These are phyloP conservation scores for Drosophila glabriapex DNA, from an alignment of 2,888 invertebrate species.

Conservation along the genomic window DNA sequence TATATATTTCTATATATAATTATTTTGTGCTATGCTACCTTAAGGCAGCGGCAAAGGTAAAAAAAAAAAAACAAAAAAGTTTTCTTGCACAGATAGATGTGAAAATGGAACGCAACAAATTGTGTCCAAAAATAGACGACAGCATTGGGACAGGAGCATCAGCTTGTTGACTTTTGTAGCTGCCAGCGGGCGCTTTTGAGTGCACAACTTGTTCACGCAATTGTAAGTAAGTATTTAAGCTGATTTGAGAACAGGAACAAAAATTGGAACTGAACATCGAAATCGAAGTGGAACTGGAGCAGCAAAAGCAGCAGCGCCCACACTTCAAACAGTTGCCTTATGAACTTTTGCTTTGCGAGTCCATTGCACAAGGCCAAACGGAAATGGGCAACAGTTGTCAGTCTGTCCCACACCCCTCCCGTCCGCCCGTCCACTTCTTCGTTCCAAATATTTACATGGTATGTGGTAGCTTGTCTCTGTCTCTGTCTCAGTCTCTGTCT, in stretches of 20 bases:
- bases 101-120: conserved; percentile 78
- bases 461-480: conserved; percentile 46
- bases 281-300: neutral
- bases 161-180: conserved; percentile 57
- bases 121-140: conserved; percentile 70
- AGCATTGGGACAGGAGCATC: conserved; percentile 35
- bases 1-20: conserved; percentile 38
- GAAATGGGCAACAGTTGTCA: conserved; percentile 67
- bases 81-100: conserved; percentile 33
- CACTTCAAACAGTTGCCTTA: conserved; percentile 15
- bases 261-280: neutral
- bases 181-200: conserved; percentile 32
- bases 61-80: conserved; percentile 28
- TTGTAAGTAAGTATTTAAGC: conserved; percentile 64
- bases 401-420: conserved; percentile 11
- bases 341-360: conserved; percentile 40
- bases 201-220: conserved; percentile 69
- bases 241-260: conserved; percentile 52
- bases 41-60: conserved; percentile 74
- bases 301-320: conserved; percentile 3
- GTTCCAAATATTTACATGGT: conserved; percentile 71
- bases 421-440: neutral
- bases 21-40: conserved; percentile 68
- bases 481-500: neutral
- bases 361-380: conserved; percentile 70